phyloP scores from a whole-genome alignment of 2,797 vertebrate species.

The Gymnoscopelus braueri region DNA sequence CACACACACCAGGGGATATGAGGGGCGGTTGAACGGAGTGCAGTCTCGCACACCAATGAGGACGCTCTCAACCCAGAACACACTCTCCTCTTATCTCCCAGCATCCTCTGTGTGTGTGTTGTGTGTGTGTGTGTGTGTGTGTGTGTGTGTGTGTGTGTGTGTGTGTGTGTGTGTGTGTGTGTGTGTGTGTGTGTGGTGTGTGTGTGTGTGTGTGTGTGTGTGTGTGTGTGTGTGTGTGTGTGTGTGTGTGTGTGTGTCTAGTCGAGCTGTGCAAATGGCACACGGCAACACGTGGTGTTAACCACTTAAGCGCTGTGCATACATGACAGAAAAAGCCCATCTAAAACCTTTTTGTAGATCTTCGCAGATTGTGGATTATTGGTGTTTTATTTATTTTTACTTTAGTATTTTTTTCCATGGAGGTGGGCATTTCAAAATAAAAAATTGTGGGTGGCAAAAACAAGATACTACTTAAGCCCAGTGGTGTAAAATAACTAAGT shows the following conservation, averaged over 20 bases:
- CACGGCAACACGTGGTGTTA: too few relatives aligned
- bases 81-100: slow-evolving; percentile 73
- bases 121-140: slow-evolving; percentile 35
- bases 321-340: too few relatives aligned
- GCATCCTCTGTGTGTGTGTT: slow-evolving; percentile 37
- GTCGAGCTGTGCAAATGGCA: too few relatives aligned
- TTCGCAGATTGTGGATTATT: too few relatives aligned
- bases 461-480: too few relatives aligned
- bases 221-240: slow-evolving; percentile 20
- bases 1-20: slow-evolving; percentile 52
- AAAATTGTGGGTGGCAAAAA: too few relatives aligned
- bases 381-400: too few relatives aligned
- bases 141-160: slow-evolving; percentile 36
- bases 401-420: too few relatives aligned
- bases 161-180: slow-evolving; percentile 24
- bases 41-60: slow-evolving; percentile 79
- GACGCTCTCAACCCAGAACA: slow-evolving; percentile 74
- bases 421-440: too few relatives aligned
- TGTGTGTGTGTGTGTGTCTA: slow-evolving; percentile 20
- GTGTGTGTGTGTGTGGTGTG: not conserved
- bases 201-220: slow-evolving; percentile 35
- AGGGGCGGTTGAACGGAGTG: slow-evolving; percentile 67
- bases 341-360: too few relatives aligned
- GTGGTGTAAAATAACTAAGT: too few relatives aligned
- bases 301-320: too few relatives aligned